A percentile compares a stretch with the other conserved stretches of the same genome.
Conservation (phyloP, 2,797 vertebrate species). For the Bucorvus abyssinicus region DNA sequence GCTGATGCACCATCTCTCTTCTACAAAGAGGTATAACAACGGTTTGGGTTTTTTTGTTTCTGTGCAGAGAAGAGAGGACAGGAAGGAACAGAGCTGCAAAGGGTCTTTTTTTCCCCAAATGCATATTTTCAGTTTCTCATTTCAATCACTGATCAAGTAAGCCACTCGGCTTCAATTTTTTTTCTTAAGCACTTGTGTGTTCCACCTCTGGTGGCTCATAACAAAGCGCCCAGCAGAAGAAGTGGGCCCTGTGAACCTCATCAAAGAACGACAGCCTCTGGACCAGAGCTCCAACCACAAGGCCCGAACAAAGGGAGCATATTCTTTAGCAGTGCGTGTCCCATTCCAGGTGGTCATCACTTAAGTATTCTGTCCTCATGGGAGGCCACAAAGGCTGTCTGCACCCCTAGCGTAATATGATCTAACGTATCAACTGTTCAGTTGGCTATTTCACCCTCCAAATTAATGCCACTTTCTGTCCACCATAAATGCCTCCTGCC, state of each 20-base stretch:
- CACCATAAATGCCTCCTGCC: background rate
- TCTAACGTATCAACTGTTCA: background rate
- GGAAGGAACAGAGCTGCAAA: background rate
- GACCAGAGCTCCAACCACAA: background rate
- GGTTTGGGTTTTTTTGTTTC: background rate
- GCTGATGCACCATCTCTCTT: background rate
- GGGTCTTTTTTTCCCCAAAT: background rate
- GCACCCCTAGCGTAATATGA: background rate
- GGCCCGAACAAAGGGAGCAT: background rate
- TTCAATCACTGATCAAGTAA: background rate
- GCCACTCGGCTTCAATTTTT: background rate
- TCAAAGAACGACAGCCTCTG: background rate
- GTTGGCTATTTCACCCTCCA: background rate
- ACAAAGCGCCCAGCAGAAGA: background rate
- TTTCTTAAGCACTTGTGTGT: background rate
- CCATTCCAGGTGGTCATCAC: background rate
- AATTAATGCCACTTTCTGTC: background rate
- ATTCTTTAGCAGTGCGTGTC: background rate
- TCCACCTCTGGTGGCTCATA: background rate
- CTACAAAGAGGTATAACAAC: background rate
- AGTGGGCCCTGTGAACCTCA: background rate
- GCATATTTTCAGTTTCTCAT: background rate
- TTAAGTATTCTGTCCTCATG: background rate
- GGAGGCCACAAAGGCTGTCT: background rate
- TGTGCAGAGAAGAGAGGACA: background rate